Evolutionary conservation across 2,113 vertebrate species (phyloP).

Genomic region (Spea bombifrons): DNA sequence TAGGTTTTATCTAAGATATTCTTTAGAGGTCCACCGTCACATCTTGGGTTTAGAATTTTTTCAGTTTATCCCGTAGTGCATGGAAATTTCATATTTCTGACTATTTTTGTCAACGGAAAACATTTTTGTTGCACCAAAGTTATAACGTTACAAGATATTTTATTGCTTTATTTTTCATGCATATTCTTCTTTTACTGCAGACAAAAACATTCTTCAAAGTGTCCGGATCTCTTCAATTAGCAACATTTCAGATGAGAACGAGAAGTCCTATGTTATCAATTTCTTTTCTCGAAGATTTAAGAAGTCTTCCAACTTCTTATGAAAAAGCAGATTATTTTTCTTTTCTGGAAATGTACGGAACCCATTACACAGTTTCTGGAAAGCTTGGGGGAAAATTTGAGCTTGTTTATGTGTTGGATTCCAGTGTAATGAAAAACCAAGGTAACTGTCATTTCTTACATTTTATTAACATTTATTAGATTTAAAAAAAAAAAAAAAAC

Average conservation of each 20-base stretch:
- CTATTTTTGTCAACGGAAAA: too few relatives aligned
- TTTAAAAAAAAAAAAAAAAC: background rate
- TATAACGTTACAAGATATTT: too few relatives aligned
- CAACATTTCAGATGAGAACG: constrained; percentile 77
- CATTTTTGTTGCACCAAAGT: too few relatives aligned
- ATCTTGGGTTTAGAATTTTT: too few relatives aligned
- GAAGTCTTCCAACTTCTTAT: constrained; percentile 71
- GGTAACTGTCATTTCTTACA: constrained; percentile 59
- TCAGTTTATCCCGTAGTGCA: too few relatives aligned
- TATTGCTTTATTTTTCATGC: background rate
- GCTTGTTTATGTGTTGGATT: constrained; percentile 81
- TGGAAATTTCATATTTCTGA: too few relatives aligned
- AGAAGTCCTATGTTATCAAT: constrained; percentile 61
- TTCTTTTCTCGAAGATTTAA: constrained; percentile 71
- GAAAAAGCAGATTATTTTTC: constrained; percentile 84
- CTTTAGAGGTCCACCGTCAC: too few relatives aligned
- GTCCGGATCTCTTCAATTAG: constrained; percentile 76
- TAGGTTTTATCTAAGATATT: too few relatives aligned
- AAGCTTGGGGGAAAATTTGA: constrained; percentile 82
- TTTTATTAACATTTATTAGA: background rate
- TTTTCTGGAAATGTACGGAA: constrained; percentile 88
- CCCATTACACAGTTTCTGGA: constrained; percentile 82
- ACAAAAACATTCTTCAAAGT: constrained; percentile 66
- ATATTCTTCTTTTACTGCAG: constrained; percentile 37
- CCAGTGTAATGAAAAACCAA: constrained; percentile 54